Evolutionary conservation across 2,888 invertebrate genomes (phyloP), one percentile per base, ranked within the genome.

Genomic region (Rhogogaster chlorosoma): DNA sequence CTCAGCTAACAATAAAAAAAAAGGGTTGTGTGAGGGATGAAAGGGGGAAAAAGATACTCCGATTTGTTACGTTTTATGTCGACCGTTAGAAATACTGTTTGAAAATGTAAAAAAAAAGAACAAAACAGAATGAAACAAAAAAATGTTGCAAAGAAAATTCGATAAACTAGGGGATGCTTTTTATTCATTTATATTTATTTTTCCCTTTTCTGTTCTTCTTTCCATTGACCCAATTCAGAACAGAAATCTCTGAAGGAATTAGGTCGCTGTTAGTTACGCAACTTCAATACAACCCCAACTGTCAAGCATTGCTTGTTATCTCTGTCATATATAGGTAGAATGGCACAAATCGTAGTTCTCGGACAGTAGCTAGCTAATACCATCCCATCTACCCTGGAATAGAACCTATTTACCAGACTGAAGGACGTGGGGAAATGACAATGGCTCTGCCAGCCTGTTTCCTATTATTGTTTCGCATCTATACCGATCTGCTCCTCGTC

Each of bases 311-410:
- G 80, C 61, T 80, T 61, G 80, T 61, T 80, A 61, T 61, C 61
- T 61, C 38, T 12, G 78, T 78, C 78, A 29, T n/a, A n/a, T 12
- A 26, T n/a, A 53, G 53, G n/a, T 10, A 26, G 26, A 57, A 80
- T 22, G 22, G 57, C n/a, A 53, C 53, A 38, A 61, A 80, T 80
- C 80, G 80, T 61, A 29, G 18, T 67, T 32, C 61, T 80, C 49
- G 80, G 80, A 80, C 80, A 80, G 57, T 1, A 49, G 67, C 80
- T 10, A 49, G 67, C 61, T 80, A 80, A 80, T 80, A 80, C 80
- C 38, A n/a, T 32, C 36, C 57, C 61, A 80, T 61, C 61, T 36
- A 38, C 22, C 4, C 61, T 22, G 80, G 80, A 80, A 80, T 36
- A 80, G 80, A 61, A 80, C 36, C 80, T 57, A 80, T 80, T 80